A percentile compares a stretch with the other conserved stretches of the same genome.
Conservation (phyloP, 2,888 invertebrate species). For the Caenorhabditis sp. region DNA sequence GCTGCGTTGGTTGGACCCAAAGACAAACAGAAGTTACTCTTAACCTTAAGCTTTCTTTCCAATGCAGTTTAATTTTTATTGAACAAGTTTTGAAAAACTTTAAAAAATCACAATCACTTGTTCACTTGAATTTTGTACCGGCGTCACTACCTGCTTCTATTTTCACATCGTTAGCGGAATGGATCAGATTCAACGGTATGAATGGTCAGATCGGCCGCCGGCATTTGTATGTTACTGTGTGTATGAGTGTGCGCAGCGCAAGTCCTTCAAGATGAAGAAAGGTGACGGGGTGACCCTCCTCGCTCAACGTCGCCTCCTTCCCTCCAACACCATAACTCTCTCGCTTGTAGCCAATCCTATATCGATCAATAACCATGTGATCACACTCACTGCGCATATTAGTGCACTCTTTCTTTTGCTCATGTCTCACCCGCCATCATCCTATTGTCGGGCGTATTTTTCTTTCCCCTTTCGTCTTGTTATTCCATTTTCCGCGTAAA, state of each 20-base stretch:
- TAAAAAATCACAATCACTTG: background rate
- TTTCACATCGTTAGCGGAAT: constrained; percentile 23
- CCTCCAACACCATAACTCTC: constrained; percentile 46
- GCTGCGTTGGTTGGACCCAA: constrained; percentile 9
- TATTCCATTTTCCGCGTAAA: background rate
- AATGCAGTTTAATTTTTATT: too few species aligned
- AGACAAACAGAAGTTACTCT: constrained; percentile 6
- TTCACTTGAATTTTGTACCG: too few species aligned
- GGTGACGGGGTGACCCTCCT: constrained; percentile 54
- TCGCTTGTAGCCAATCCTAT: constrained; percentile 39
- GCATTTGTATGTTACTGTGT: constrained; percentile 16
- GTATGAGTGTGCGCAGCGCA: constrained; percentile 44
- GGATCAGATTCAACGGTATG: constrained; percentile 15
- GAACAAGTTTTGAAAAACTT: too few species aligned
- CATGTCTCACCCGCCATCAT: background rate
- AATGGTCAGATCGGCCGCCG: constrained; percentile 18
- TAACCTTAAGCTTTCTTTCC: constrained; percentile 4
- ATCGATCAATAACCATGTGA: constrained; percentile 48
- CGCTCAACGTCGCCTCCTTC: constrained; percentile 19
- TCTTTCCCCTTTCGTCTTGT: background rate
- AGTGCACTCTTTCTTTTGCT: constrained; percentile 19
- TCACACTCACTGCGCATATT: constrained; percentile 28
- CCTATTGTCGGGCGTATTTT: too few species aligned
- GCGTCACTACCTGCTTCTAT: background rate
- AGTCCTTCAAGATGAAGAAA: constrained; percentile 62